Evolutionary conservation across 2,113 vertebrate species (phyloP), one percentile per base, ranked within the genome.

Genomic region (Marmota flaviventris): DNA sequence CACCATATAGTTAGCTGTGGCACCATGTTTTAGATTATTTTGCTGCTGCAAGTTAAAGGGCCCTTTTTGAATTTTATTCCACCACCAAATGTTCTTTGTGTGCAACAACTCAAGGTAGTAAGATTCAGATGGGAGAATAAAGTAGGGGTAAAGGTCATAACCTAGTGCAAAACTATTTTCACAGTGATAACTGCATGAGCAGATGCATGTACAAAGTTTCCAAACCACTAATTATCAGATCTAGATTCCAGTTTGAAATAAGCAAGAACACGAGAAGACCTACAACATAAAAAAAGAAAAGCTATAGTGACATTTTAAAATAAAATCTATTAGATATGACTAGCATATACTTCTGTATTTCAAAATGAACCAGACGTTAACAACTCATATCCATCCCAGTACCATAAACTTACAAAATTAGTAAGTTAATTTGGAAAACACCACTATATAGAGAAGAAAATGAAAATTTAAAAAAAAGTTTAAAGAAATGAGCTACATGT

Each of bases 191-290:
- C 82, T 6, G 65, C 12, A 56, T 53, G 8, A 86, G 42, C 8
- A 63, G 65, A 78, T 75, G 24, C 2, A 2, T 4, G 25, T 37
- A 81, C 65, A 18, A 75, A 32, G 9, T 25, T 61, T 11, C 77
- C 25, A 76, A 76, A 70, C 51, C 77, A 58, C 25, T 70, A 48
- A 85, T 25, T 39, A 87, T 61, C 51, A 85, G 34, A 91, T 56
- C 48, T 69, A 85, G 25, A 75, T 67, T 94, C 81, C 45, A 69
- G 51, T 58, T 56, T 93, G 65, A 39, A 94, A 22, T 56, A 97
- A 32, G 58, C 45, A 73, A 27, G 58, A 87, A 69, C 17, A 53
- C 1, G 20, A 53, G 34, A 42, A 22, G 67, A 65, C 4, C 29
- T n/a, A 45, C 7, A 13, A 42, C 17, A 18, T 7, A n/a, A 53